Evolutionary conservation across 2,888 invertebrate species (phyloP).

Genomic region (Drosophila siamana): DNA sequence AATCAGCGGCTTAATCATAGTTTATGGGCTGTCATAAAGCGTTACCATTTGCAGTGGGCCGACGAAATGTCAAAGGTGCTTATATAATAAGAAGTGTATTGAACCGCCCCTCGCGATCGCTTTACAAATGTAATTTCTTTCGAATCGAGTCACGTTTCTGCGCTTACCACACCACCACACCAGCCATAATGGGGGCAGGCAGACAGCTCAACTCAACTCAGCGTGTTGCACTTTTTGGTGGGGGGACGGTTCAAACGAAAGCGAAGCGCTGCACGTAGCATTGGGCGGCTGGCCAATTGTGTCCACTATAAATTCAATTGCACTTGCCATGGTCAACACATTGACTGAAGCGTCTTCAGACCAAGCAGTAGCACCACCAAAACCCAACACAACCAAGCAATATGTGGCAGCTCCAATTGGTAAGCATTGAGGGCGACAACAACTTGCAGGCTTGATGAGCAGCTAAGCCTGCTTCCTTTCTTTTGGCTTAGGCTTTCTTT

Average conservation of each 20-base stretch:
- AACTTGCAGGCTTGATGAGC: no score
- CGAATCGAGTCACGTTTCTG: conserved; percentile 68
- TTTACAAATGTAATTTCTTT: conserved; percentile 46
- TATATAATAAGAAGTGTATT: conserved; percentile 72
- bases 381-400: conserved; percentile 40
- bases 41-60: conserved; percentile 19
- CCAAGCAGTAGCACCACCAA: conserved; percentile 42
- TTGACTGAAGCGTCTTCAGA: conserved; percentile 59
- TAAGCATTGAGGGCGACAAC: conserved; percentile 42
- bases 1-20: conserved; percentile 7
- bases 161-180: conserved; percentile 63
- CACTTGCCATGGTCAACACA: conserved; percentile 63
- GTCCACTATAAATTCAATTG: conserved; percentile 77
- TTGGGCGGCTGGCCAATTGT: conserved; percentile 31
- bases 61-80: conserved; percentile 29
- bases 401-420: conserved; percentile 77
- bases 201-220: background rate
- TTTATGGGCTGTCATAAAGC: conserved; percentile 50
- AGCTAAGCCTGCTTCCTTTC: background rate
- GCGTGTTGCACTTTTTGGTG: conserved; percentile 7
- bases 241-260: conserved; percentile 64
- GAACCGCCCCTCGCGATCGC: conserved; percentile 34
- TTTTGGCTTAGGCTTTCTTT: conserved; percentile 46
- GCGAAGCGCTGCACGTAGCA: conserved; percentile 60
- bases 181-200: conserved; percentile 20